Percentiles rank a stretch among this genome's conserved stretches.
phyloP scores from a whole-genome alignment of 2,888 invertebrate species.

The Catocala fraxini region DNA sequence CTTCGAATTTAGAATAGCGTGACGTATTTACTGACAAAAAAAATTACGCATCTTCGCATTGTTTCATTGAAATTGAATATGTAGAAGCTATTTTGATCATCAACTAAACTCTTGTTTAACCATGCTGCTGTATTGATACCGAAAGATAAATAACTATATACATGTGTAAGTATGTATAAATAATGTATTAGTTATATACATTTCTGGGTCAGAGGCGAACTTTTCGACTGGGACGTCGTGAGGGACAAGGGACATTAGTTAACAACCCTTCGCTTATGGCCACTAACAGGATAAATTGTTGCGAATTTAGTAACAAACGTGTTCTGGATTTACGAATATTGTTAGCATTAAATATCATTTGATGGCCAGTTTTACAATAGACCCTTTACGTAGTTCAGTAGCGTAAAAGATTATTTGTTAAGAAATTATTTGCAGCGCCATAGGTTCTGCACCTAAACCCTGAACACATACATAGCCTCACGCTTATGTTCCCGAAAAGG shows the following conservation, averaged over 20 bases:
- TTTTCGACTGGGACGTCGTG: background rate
- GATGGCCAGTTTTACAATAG: no score
- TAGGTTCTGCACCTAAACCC: no score
- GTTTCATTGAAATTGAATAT: no score
- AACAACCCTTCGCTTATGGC: background rate
- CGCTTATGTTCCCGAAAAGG: no score
- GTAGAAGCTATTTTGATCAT: no score
- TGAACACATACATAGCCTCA: no score
- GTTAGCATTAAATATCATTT: background rate
- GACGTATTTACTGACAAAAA: no score
- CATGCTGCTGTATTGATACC: background rate
- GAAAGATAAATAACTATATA: background rate
- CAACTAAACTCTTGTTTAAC: background rate
- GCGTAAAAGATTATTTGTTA: no score
- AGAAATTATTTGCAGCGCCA: no score
- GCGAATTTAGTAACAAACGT: background rate
- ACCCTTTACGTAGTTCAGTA: no score
- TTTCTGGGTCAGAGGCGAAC: constrained; percentile 6
- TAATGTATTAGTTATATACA: background rate
- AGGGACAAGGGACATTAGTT: background rate
- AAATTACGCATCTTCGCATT: no score
- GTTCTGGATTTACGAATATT: background rate
- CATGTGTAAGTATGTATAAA: background rate
- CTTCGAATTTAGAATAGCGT: no score
- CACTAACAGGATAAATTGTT: background rate